phyloP scores from a whole-genome alignment of 2,113 vertebrate genomes.

The Rhinopomastus cyanomelas region DNA sequence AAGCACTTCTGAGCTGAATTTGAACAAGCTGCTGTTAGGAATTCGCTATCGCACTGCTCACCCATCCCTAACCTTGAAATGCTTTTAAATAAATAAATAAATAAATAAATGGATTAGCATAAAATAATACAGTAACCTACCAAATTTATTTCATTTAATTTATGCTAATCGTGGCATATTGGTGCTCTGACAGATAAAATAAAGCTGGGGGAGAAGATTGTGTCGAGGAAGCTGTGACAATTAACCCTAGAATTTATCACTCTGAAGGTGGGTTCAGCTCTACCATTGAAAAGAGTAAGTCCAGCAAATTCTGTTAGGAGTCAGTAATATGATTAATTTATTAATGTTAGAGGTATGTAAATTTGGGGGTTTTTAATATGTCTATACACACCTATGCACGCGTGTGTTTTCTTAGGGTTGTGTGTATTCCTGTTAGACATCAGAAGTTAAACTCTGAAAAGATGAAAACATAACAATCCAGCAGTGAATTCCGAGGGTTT shows the following conservation, averaged over 20 bases:
- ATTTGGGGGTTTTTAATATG: neutral
- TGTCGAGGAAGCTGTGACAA: slow-evolving; percentile 68
- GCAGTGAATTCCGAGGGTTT: neutral
- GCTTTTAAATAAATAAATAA: slow-evolving; percentile 68
- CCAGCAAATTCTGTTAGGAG: slow-evolving; percentile 66
- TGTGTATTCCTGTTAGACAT: neutral
- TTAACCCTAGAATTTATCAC: slow-evolving; percentile 76
- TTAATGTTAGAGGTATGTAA: slow-evolving; percentile 37
- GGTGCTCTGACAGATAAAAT: slow-evolving; percentile 77
- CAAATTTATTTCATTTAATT: slow-evolving; percentile 78
- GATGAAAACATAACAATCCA: neutral
- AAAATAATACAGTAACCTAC: slow-evolving; percentile 77
- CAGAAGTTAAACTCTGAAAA: neutral
- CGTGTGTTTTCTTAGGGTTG: neutral
- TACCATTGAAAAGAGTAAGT: slow-evolving; percentile 54
- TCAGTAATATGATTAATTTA: slow-evolving; percentile 53
- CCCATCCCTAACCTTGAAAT: slow-evolving; percentile 67
- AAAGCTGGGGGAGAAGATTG: slow-evolving; percentile 74
- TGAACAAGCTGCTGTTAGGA: slow-evolving; percentile 46
- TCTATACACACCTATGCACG: neutral
- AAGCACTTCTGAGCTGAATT: slow-evolving; percentile 14
- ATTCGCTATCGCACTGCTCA: slow-evolving; percentile 36
- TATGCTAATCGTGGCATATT: slow-evolving; percentile 77
- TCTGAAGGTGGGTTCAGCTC: slow-evolving; percentile 56
- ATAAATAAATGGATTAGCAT: slow-evolving; percentile 65